Evolutionary conservation across 2,113 vertebrate species (phyloP).

Genomic region (Xiphias gladius): DNA sequence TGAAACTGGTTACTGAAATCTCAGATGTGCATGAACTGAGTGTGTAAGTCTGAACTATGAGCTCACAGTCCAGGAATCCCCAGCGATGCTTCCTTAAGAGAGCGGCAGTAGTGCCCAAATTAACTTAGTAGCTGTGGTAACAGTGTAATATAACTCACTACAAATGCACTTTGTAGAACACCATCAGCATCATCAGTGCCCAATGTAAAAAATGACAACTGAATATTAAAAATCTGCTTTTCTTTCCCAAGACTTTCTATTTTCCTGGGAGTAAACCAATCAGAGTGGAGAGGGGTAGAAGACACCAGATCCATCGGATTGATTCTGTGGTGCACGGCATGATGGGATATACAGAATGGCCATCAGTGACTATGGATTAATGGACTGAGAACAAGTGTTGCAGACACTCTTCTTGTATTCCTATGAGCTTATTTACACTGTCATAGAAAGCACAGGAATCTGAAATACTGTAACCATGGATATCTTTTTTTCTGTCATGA

Average conservation of each 20-base stretch:
- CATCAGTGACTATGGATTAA: constrained; percentile 28
- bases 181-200: background rate
- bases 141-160: constrained; percentile 54
- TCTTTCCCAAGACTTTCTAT: constrained; percentile 18
- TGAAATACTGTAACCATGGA: constrained; percentile 2
- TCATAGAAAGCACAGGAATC: constrained; percentile 12
- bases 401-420: constrained; percentile 6
- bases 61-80: constrained; percentile 76
- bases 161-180: constrained; percentile 14
- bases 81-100: constrained; percentile 66
- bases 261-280: constrained; percentile 34
- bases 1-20: constrained; percentile 35
- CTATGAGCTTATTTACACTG: background rate
- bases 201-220: background rate
- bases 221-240: constrained; percentile 17
- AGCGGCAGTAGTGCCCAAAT: constrained; percentile 69
- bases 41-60: constrained; percentile 77
- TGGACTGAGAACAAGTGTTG: constrained; percentile 12
- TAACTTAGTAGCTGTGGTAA: constrained; percentile 73
- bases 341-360: constrained; percentile 9
- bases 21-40: constrained; percentile 56
- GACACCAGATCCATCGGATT: background rate
- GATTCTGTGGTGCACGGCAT: constrained; percentile 14
- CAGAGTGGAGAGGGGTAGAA: background rate
- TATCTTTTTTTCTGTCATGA: constrained; percentile 2